Conservation (phyloP, 64 coral and sea anemone species). For the Hydrozoanthus tunicans region DNA sequence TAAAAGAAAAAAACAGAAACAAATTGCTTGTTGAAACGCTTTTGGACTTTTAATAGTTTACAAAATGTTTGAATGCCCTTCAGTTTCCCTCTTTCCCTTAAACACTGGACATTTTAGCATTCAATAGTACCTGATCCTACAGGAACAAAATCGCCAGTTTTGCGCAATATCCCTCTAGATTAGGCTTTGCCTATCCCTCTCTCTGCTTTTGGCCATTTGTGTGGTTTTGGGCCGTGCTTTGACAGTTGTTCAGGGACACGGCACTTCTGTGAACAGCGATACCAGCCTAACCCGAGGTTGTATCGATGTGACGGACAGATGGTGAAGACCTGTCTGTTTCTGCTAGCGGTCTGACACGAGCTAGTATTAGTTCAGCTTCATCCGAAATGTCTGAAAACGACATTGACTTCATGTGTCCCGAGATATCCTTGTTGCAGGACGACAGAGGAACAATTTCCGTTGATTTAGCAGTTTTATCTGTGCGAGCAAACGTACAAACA, state of each 20-base stretch:
- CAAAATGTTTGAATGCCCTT: too few relatives aligned
- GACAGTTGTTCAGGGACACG: conserved; percentile 15
- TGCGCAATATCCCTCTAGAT: conserved; percentile 25
- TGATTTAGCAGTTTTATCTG: neutral
- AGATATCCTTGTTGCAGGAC: conserved; percentile 56
- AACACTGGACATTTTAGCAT: conserved; percentile 20
- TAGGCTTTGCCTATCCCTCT: conserved; percentile 19
- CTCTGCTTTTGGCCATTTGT: conserved; percentile 38
- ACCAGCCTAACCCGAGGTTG: neutral
- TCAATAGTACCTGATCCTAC: conserved; percentile 66
- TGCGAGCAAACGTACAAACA: neutral
- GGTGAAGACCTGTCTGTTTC: conserved; percentile 30
- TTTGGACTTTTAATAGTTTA: too few relatives aligned
- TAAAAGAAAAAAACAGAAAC: conserved; percentile 8
- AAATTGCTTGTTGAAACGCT: neutral
- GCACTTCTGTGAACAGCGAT: conserved; percentile 16
- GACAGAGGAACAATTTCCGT: conserved; percentile 39
- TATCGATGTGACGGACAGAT: conserved; percentile 34
- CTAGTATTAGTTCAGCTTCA: conserved; percentile 55
- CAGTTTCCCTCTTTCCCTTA: neutral
- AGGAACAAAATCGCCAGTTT: conserved; percentile 53
- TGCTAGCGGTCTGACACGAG: neutral
- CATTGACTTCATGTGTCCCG: conserved; percentile 25
- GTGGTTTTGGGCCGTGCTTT: neutral
- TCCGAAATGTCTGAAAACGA: conserved; percentile 14